These are phyloP conservation scores for Oncorhynchus tshawytscha DNA, from an alignment of 2,113 vertebrate genomes.

Conservation along the genomic window DNA sequence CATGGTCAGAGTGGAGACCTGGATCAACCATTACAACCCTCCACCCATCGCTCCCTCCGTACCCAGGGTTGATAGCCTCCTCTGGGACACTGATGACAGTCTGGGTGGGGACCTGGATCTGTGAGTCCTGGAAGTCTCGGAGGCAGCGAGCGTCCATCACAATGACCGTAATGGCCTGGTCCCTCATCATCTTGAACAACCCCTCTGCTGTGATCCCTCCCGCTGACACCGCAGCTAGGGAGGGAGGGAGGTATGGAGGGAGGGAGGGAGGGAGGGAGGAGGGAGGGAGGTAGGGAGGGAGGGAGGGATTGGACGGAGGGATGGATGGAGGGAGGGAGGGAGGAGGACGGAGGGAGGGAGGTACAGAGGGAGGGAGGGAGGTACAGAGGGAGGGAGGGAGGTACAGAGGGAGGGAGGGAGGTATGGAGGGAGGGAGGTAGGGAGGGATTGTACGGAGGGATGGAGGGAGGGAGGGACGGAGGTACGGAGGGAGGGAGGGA, in stretches of 20 bases:
- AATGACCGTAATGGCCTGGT: constrained; percentile 80
- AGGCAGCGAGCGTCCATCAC: constrained; percentile 89
- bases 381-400: too few species aligned
- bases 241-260: not conserved
- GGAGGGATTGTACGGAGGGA: not conserved
- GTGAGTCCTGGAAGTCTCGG: constrained; percentile 87
- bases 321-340: rapidly evolving
- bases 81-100: constrained; percentile 85
- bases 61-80: constrained; percentile 92
- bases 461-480: not conserved
- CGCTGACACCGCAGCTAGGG: constrained; percentile 55
- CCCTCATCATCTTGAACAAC: constrained; percentile 88
- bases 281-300: too few species aligned
- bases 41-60: constrained; percentile 14
- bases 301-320: rapidly evolving
- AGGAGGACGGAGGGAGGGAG: too few species aligned
- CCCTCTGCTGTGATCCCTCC: constrained; percentile 87
- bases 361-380: rapidly evolving
- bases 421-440: too few species aligned
- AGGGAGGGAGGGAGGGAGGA: too few species aligned
- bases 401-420: too few species aligned
- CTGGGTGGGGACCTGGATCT: constrained; percentile 77
- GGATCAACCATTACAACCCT: not conserved
- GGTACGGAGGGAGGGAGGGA: too few species aligned
- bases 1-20: too few species aligned